A percentile compares a stretch with the other conserved stretches of the same genome.
Evolutionary conservation across 2,797 vertebrate genomes (phyloP).

Genomic region (Chelidonichthys spinosus): DNA sequence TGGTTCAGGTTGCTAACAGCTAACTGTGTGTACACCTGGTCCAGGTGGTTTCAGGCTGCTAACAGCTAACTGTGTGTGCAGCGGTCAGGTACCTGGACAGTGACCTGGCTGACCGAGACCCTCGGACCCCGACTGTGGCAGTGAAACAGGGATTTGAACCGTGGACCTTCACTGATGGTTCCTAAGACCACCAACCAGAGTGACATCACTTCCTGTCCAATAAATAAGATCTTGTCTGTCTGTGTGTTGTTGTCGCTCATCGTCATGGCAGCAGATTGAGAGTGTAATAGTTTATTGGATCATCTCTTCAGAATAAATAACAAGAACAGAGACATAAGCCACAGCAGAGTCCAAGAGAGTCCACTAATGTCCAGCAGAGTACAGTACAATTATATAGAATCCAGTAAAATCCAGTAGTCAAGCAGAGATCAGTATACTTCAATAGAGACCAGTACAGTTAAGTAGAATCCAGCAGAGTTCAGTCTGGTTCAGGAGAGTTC

Average conservation of each 20-base stretch:
- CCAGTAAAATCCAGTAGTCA: too few species aligned
- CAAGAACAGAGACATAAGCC: constrained; percentile 53
- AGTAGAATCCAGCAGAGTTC: neutral
- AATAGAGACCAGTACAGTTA: neutral
- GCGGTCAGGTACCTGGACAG: constrained; percentile 45
- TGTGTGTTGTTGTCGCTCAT: neutral
- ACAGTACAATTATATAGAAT: neutral
- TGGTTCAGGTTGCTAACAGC: neutral
- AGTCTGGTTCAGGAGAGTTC: neutral
- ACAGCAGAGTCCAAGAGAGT: constrained; percentile 30
- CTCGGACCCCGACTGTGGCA: neutral
- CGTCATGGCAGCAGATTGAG: constrained; percentile 18
- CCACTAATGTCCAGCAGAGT: neutral
- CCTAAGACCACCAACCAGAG: constrained; percentile 4
- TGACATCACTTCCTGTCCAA: constrained; percentile 45
- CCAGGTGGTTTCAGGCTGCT: neutral
- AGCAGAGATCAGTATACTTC: neutral
- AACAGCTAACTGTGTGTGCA: constrained; percentile 7
- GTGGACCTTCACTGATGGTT: constrained; percentile 57
- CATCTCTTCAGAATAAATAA: constrained; percentile 74
- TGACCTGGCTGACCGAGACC: constrained; percentile 32
- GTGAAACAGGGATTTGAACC: constrained; percentile 62
- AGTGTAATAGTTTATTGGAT: constrained; percentile 62
- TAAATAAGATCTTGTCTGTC: constrained; percentile 16
- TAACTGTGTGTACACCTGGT: neutral